Base-by-base conservation (phyloP, 2,888 invertebrate genomes). In the Abrostola tripartita region DNA sequence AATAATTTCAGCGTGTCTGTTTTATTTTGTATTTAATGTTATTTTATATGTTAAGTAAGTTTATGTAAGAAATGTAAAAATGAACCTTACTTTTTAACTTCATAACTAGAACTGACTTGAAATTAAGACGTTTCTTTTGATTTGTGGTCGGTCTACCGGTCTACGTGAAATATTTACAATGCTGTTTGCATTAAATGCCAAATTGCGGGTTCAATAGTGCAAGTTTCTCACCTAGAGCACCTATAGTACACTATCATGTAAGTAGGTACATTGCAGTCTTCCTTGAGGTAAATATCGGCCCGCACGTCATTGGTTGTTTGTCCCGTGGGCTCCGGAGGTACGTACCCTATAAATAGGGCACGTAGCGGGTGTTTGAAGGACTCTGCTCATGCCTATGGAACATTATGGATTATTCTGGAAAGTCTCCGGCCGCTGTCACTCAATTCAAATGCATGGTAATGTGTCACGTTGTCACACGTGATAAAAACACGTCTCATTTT, bases 391-490 rank as follows among this genome's bases (percentile, higher is more conserved):
- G 54, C 49, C 47, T 71, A 72, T 68, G 70, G 63, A 65, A 56
- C 36, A 59, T n/a, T 42, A 42, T 57, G 60, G 74, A 81, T 78
- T 84, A 85, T 87, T 86, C 83, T 88, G 88, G 85, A 86, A 86
- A 84, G 81, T 82, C 78, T 78, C 83, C 81, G 72, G 61, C 56
- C 59, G 77, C 85, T 85, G 89, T 87, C 88, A 85, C 73, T 87
- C 88, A 87, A 89, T 86, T 86, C 84, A 81, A 88, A 88, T 88
- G 67, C 66, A 88, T 88, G 89, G 61, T 85, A 88, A 89, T 87
- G 70, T 44, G 71, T 86, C 88, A 89, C 89, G 90, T 81, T 86
- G 82, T 35, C 53, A 75, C 87, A 82, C 88, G 88, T 88, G 88
- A 83, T 71, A 37, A 12, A 52, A 65, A 67, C 67, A 65, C 61